Percentiles rank a stretch among this genome's conserved stretches.
These are phyloP conservation scores for Phyllostomus hastatus DNA, from an alignment of 2,113 vertebrate species.

Conservation along the genomic window DNA sequence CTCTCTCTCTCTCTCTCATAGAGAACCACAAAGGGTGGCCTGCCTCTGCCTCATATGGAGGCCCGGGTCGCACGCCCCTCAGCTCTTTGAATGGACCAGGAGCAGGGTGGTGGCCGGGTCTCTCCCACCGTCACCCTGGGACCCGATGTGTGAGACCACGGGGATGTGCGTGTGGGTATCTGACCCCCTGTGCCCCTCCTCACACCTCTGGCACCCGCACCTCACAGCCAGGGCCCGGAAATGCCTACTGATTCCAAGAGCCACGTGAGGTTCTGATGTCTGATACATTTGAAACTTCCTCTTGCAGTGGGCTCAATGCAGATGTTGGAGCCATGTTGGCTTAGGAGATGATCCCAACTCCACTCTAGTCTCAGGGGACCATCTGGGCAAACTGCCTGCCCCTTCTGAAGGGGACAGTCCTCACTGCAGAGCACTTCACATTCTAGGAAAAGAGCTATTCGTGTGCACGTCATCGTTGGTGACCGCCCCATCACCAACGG, in stretches of 20 bases:
- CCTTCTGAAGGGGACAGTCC: fast-evolving
- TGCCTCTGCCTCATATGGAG: fast-evolving
- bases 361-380: fast-evolving
- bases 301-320: not conserved
- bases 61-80: fast-evolving
- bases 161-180: fast-evolving
- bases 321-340: not conserved
- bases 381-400: fast-evolving
- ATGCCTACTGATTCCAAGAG: fast-evolving
- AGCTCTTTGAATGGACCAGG: fast-evolving
- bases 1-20: not conserved
- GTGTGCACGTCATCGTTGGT: fast-evolving
- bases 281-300: not conserved
- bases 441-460: too few relatives aligned
- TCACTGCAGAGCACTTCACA: fast-evolving
- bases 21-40: not conserved
- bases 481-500: not conserved
- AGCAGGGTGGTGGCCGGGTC: too few relatives aligned
- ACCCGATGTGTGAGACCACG: fast-evolving
- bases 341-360: not conserved
- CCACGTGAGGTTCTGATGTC: not conserved
- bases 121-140: fast-evolving
- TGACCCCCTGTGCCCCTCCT: fast-evolving
- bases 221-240: fast-evolving
- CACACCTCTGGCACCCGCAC: not conserved